Base-by-base conservation (phyloP, 2,797 vertebrate genomes). In the Mus caroli region DNA sequence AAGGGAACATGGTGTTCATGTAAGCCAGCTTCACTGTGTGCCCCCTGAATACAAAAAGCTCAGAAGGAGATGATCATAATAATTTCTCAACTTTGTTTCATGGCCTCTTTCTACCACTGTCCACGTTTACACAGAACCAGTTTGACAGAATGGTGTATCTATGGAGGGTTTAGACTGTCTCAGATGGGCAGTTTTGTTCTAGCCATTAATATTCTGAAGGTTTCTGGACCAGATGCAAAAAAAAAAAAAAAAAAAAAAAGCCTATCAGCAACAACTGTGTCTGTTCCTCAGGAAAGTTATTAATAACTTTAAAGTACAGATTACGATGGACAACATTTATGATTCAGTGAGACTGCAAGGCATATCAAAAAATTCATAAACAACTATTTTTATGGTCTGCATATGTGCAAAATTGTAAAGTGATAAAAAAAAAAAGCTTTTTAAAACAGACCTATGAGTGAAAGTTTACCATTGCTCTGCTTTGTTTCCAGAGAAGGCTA, bases 241-340 rank as follows among this genome's bases (percentile, higher is more conserved):
- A 62, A 15, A 60, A 60, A 26, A 19, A 56, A 54, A 54, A 80
- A 91, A 79, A 22, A 24, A 58, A 56, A 22, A 92, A 82, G 31
- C 4, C 20, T 93, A 64, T 92, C 67, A 86, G 46, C 14, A 92
- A 58, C 10, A 40, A 83, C 69, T 73, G 6, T 85, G 9, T 64
- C n/a, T 31, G 60, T 54, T 76, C 88, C 85, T 50, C 93, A 77
- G 50, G 52, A 84, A 77, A 15, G 6, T 15, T 67, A 9, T 82
- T 88, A 92, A 88, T 92, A 92, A 82, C 88, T 91, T 92, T 15
- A 94, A 94, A 43, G n/a, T 6, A 90, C 9, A 79, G 62, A 69
- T 69, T 84, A 94, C 13, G 90, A 43, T 10, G 50, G 31, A 77
- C 46, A n/a, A 77, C 73, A 67, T 89, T 94, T 91, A 22, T 28